Evolutionary conservation across 2,797 vertebrate species (phyloP), one percentile per base, ranked within the genome.

Genomic region (Amphiprion clarkii): DNA sequence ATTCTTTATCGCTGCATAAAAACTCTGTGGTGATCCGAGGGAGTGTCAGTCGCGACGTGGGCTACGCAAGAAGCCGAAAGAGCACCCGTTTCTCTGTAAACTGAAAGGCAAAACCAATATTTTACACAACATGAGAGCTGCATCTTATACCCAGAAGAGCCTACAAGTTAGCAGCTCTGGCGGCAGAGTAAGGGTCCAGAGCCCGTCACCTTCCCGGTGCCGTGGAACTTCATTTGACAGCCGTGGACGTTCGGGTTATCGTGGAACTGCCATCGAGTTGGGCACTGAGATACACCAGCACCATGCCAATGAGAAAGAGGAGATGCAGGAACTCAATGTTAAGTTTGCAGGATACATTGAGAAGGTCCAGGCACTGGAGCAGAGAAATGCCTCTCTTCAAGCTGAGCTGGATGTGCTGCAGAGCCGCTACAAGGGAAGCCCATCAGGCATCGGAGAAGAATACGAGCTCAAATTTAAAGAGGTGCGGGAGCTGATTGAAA

Each of bases 381-480:
- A 95, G 85, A 95, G 89, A 81, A 96, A 95, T 16, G 85, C 80
- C 13, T 61, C 83, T 8, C 92, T 92, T 17, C 80, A 66, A 4
- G 89, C 87, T 0, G 84, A 95, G 88, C 82, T 95, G 67, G 72
- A 51, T 1, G 60, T 76, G 1, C 92, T 96, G 79, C 92, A 92
- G 86, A 59, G 10, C 42, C 81, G 86, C 55, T 94, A 92, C 79
- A 91, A 86, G 16, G 93, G 93, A n/a, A 91, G 92, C 25, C 92
- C 95, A 1, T 49, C 90, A 0, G 93, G 93, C 48, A 79, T 95
- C 8, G 91, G 74, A 25, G 94, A 94, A 69, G 94, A 95, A 79
- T 95, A 95, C 7, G 93, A 96, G 76, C 91, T 94, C 56, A 94
- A 94, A 73, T 96, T 96, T 73, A 95, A 94, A 74, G 95, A 96